phyloP scores from a whole-genome alignment of 2,888 invertebrate species.

The Magallana nippona region DNA sequence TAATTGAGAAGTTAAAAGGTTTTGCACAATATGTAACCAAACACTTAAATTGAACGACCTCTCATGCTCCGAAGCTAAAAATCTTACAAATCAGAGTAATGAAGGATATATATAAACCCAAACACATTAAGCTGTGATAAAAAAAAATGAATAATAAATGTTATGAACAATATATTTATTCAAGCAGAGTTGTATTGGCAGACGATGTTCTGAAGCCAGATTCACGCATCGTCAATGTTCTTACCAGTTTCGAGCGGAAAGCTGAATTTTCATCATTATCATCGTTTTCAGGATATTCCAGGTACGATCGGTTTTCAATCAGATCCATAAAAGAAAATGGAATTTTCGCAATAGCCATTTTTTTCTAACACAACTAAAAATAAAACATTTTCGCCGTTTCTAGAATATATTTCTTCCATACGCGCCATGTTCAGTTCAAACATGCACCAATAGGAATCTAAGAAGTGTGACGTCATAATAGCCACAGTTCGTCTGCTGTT shows the following conservation, averaged over 20 bases:
- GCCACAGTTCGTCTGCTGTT: slow-evolving; percentile 58
- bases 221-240: neutral
- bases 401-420: slow-evolving; percentile 51
- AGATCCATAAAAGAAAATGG: slow-evolving; percentile 41
- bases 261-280: neutral
- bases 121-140: too few relatives aligned
- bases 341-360: slow-evolving; percentile 34
- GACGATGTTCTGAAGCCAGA: neutral
- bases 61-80: too few relatives aligned
- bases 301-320: slow-evolving; percentile 44
- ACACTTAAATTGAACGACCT: too few relatives aligned
- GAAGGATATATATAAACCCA: too few relatives aligned
- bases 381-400: slow-evolving; percentile 45
- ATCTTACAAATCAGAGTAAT: too few relatives aligned
- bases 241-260: neutral
- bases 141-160: too few relatives aligned
- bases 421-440: slow-evolving; percentile 59
- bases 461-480: slow-evolving; percentile 53
- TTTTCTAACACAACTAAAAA: slow-evolving; percentile 49
- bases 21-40: too few relatives aligned
- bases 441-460: slow-evolving; percentile 58
- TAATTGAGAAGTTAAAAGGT: too few relatives aligned
- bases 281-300: slow-evolving; percentile 43
- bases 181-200: too few relatives aligned
- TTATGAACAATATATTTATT: too few relatives aligned